Evolutionary conservation across 2,113 vertebrate genomes (phyloP), one percentile per base, ranked within the genome.

Genomic region (Phalacrocorax aristotelis): DNA sequence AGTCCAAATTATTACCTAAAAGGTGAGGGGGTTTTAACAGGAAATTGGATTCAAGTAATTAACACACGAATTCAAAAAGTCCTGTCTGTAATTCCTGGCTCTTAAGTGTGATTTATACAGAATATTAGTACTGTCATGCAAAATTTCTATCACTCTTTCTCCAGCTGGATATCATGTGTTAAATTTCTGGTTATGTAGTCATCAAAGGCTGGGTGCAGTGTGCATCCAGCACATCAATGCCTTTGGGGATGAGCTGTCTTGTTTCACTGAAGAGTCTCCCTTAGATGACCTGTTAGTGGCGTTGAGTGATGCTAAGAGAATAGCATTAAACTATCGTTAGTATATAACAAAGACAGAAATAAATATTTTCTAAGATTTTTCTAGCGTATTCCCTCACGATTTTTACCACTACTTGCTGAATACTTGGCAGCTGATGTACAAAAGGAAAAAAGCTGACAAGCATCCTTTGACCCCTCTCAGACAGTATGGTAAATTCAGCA

Each of bases 181-280:
- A 93, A 90, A 90, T 89, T 95, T 89, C 61, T 72, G 81, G 69
- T 61, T 82, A 2, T 48, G 65, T 26, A 79, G 76, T 30, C 89
- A 83, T 30, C n/a, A 60, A 55, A 62, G 48, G 72, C 92, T 83
- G 44, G 36, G 60, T 75, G 90, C 80, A 69, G 26, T 87, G 69
- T 82, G 89, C 86, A 95, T 38, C 18, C 72, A 90, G 88, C 77
- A 94, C 89, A 84, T 23, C n/a, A 16, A 3, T 84, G 96, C 95
- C 96, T 95, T 36, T 91, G 86, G 90, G 90, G 90, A 93, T 84
- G 69, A 89, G 74, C 72, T 93, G 95, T 68, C 80, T 97, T 71
- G 38, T 55, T 93, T 84, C 89, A 89, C 86, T 82, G 65, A 75
- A 83, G 40, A 86, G 57, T 69, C 94, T 96, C 83, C 97, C 94